Conservation (phyloP, 2,113 vertebrate genomes). For the Camelus bactrianus region DNA sequence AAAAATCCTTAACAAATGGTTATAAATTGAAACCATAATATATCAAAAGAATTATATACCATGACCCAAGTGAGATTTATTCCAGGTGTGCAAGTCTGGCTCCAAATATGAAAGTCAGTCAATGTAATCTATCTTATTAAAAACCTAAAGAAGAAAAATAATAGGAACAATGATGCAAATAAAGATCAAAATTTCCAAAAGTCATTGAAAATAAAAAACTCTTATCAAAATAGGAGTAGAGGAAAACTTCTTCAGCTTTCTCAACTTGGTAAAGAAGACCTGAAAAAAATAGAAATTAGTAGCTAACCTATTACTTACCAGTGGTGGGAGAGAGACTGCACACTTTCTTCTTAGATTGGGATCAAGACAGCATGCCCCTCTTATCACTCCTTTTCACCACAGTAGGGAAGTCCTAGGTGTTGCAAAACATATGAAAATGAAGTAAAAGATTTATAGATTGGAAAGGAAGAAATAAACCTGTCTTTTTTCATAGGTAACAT, state of each 20-base stretch:
- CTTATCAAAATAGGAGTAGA: background rate
- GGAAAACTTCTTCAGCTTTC: background rate
- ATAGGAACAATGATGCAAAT: background rate
- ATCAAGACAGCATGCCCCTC: background rate
- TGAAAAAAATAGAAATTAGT: background rate
- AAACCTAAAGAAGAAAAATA: background rate
- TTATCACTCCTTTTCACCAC: background rate
- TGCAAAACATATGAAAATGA: background rate
- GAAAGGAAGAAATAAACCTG: background rate
- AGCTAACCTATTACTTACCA: background rate
- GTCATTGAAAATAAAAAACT: background rate
- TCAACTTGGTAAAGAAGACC: background rate
- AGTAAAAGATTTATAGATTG: background rate
- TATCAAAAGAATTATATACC: background rate
- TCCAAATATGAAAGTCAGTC: background rate
- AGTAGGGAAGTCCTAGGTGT: background rate
- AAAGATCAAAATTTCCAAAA: background rate
- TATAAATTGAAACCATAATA: background rate
- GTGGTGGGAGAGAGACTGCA: background rate
- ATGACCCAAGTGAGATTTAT: background rate
- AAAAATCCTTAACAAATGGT: background rate
- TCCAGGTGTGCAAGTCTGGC: background rate
- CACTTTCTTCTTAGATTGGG: background rate
- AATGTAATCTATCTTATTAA: background rate
- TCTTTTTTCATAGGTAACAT: background rate